These are phyloP conservation scores for Zonotrichia albicollis DNA, from an alignment of 2,797 vertebrate genomes.

Conservation along the genomic window DNA sequence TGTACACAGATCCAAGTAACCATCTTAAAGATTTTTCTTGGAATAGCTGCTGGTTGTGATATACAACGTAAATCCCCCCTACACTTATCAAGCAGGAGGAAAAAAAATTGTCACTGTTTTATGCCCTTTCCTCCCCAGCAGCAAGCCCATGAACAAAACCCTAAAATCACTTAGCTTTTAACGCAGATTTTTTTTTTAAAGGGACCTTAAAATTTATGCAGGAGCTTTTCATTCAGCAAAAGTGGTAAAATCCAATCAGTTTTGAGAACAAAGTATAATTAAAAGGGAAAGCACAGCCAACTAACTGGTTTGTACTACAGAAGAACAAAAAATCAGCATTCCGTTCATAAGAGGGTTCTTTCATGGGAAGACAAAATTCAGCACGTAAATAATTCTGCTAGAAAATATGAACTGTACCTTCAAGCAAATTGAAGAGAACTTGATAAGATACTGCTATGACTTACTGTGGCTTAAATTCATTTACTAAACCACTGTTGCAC, in stretches of 20 bases:
- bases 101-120: background rate
- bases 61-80: constrained; percentile 9
- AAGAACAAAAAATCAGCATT: background rate
- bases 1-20: constrained; percentile 88
- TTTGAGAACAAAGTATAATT: background rate
- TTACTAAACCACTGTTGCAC: background rate
- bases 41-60: constrained; percentile 64
- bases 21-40: constrained; percentile 70
- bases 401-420: background rate
- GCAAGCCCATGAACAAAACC: background rate
- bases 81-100: background rate
- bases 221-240: background rate
- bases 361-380: background rate
- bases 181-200: background rate
- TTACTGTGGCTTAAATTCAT: background rate
- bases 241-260: background rate
- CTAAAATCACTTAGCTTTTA: background rate
- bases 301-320: background rate
- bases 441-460: background rate
- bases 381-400: background rate
- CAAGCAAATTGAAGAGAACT: background rate
- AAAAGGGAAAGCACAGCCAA: background rate
- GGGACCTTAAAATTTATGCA: background rate
- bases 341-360: background rate
- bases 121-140: background rate